Evolutionary conservation across 2,888 invertebrate species (phyloP), one percentile per base, ranked within the genome.

Genomic region (Subacronicta megacephala): DNA sequence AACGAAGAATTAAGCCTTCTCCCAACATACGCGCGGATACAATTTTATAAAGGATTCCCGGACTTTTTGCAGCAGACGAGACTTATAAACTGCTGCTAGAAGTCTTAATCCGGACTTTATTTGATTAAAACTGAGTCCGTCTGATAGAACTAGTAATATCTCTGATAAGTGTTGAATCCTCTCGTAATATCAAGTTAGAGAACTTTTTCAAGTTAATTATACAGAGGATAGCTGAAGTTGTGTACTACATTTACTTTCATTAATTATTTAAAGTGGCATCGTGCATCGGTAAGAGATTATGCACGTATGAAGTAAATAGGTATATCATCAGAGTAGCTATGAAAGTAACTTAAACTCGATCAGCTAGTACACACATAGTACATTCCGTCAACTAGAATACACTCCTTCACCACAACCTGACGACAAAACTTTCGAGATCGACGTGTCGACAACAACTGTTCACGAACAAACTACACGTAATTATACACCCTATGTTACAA

Each of bases 381-480:
- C 82, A 87, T 84, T 80, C 78, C 77, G 59, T 73, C 69, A 78
- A 80, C 75, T 83, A 77, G 82, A 83, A 86, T 81, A 84, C 81
- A 81, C 81, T 83, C 78, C 72, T 85, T 82, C 81, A 81, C 87
- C 85, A 76, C 87, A 88, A 83, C 82, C 85, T 85, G 84, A 81
- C 84, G 82, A 72, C 56, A 72, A 87, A 87, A 72, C 81, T 88
- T 88, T 77, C 72, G 70, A 85, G 77, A 85, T 85, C 85, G 82
- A 87, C 87, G 81, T 86, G 82, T 85, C 84, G 81, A 80, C 84
- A 81, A 82, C 84, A 87, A 85, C 80, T 84, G 86, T 83, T 85
- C 83, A 75, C 75, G 74, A 65, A 60, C 49, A 50, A 60, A 65
- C 65, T 64, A 77, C 83, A 80, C 57, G 61, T 81, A 79, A 88